Percentiles rank a stretch among this genome's conserved stretches.
Evolutionary conservation across 2,888 invertebrate genomes (phyloP).

Genomic region (Drosophila subquinaria): DNA sequence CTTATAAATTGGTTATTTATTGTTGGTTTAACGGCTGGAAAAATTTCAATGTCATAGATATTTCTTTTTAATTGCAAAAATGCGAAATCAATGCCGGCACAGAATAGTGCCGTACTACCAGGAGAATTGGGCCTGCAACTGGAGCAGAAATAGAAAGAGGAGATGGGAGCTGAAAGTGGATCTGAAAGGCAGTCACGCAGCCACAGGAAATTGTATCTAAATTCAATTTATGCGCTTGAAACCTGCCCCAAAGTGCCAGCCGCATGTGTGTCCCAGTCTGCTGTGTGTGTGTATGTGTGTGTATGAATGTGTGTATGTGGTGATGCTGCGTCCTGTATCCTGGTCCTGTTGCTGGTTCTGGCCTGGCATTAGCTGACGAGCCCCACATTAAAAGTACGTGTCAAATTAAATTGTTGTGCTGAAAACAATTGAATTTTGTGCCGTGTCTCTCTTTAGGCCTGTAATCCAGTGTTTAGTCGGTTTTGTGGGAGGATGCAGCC

Average conservation of each 20-base stretch:
- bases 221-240: conserved; percentile 72
- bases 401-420: conserved; percentile 79
- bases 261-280: conserved; percentile 32
- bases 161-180: not conserved
- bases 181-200: conserved; percentile 70
- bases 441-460: conserved; percentile 53
- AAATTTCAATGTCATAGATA: conserved; percentile 48
- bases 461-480: conserved; percentile 53
- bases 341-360: conserved; percentile 18
- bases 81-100: conserved; percentile 31
- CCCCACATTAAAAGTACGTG: conserved; percentile 77
- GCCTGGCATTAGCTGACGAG: conserved; percentile 66
- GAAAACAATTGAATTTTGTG: conserved; percentile 76
- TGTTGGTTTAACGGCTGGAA: conserved; percentile 42
- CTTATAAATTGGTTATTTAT: conserved; percentile 80
- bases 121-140: conserved; percentile 7
- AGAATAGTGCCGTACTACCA: conserved; percentile 3
- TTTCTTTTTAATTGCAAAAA: conserved; percentile 39
- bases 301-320: conserved; percentile 24
- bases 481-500: conserved; percentile 35
- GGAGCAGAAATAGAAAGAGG: not conserved
- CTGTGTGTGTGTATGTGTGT: conserved; percentile 19
- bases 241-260: conserved; percentile 45
- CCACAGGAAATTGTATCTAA: conserved; percentile 81
- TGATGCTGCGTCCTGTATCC: conserved; percentile 24